Base-by-base conservation (phyloP, 2,113 vertebrate genomes). In the Neoarius graeffei region DNA sequence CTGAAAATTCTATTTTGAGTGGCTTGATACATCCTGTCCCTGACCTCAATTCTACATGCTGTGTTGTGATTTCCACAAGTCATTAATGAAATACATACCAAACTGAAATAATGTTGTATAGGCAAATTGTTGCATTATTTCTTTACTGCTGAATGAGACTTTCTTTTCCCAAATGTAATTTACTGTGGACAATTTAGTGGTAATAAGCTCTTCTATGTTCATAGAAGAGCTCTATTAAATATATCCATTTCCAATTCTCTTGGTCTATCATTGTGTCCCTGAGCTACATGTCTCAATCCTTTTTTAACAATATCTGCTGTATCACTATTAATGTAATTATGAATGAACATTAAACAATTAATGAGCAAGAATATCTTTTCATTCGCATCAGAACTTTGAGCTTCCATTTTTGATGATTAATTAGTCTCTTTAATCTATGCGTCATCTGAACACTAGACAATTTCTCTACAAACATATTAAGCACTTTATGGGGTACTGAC, bases 241-340 rank as follows among this genome's bases (percentile, higher is more conserved):
- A 54, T 84, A 30, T 84, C 14, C 25, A 54, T 84, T 57, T 73
- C 27, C 52, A 56, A 85, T 85, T 42, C 27, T 62, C 83, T 71
- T 54, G 14, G 17, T 35, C 17, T 84, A 35, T 84, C 60, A 71
- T 13, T 27, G 17, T 30, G 15, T 57, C 66, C n/a, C 83, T 57
- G 64, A 30, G 2, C 48, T 23, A 54, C 4, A 17, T 23, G 5
- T 13, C 23, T 52, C 15, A 67, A 50, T 67, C 3, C 7, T 35
- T 83, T 48, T 60, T 25, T 20, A 35, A 64, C 42, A 20, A 14
- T 17, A 25, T 50, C 42, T 35, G 52, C 27, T 57, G 27, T 30
- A 19, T 57, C n/a, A 57, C 7, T 85, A 20, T 52, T 42, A 73
- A 57, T 56, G 19, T 71, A 71, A 71, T 54, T 69, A 48, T 52